Conservation (phyloP, 2,113 vertebrate genomes). For the Microtus montanus region DNA sequence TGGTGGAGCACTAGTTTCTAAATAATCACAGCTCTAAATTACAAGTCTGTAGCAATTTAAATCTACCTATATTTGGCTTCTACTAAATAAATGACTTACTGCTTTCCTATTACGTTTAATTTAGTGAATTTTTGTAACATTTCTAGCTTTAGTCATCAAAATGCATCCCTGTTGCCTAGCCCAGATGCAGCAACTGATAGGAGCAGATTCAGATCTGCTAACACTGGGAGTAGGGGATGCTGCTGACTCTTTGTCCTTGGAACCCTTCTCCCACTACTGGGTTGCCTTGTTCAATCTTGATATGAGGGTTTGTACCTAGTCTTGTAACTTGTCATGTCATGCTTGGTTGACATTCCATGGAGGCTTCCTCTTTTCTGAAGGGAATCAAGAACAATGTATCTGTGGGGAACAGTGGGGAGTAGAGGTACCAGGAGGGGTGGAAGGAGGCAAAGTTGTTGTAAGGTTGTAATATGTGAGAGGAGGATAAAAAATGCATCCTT, state of each 20-base stretch:
- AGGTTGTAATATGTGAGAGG: background rate
- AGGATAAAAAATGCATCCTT: background rate
- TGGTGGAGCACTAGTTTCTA: background rate
- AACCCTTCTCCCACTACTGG: background rate
- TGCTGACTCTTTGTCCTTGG: background rate
- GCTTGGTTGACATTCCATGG: background rate
- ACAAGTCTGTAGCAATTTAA: background rate
- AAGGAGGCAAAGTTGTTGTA: background rate
- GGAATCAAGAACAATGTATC: background rate
- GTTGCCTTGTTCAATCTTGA: background rate
- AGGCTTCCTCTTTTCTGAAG: background rate
- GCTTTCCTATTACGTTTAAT: background rate
- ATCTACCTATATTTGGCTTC: background rate
- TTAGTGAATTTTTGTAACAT: background rate
- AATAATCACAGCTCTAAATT: conserved; percentile 10
- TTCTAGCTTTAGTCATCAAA: background rate
- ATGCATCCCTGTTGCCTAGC: background rate
- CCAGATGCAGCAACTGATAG: background rate
- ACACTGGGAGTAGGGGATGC: background rate
- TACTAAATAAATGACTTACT: background rate
- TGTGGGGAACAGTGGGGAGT: fast-evolving
- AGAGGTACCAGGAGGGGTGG: background rate
- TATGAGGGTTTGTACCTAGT: background rate
- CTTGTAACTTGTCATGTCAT: background rate
- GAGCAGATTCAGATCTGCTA: background rate